Conservation (phyloP, 2,797 vertebrate genomes). For the Anabacerthia variegaticeps region DNA sequence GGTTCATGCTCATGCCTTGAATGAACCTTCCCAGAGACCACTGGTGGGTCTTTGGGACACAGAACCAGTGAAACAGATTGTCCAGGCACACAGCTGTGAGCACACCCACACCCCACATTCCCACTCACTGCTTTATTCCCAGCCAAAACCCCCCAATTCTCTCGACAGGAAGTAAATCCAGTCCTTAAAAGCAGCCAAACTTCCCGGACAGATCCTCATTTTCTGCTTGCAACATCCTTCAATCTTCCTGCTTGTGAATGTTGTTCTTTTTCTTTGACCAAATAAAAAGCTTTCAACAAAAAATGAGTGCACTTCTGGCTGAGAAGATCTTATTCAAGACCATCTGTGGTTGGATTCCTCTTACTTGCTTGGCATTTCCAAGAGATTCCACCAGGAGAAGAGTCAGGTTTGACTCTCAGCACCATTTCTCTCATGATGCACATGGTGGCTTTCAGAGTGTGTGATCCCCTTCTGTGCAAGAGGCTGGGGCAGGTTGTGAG, state of each 20-base stretch:
- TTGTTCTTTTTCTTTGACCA: not conserved
- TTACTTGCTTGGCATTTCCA: not conserved
- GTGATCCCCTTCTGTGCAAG: not conserved
- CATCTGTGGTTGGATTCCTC: not conserved
- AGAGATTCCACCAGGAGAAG: not conserved
- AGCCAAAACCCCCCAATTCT: not conserved
- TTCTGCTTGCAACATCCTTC: not conserved
- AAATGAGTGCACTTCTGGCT: not conserved
- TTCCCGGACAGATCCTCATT: not conserved
- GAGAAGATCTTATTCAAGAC: not conserved
- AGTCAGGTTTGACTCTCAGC: not conserved
- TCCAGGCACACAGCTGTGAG: rapidly evolving
- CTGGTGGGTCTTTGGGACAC: not conserved
- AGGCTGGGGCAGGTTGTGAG: too few species aligned
- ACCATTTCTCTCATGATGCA: not conserved
- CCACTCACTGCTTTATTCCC: not conserved
- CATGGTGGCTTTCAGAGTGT: not conserved
- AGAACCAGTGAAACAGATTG: not conserved
- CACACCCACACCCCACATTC: not conserved
- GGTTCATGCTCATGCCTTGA: not conserved
- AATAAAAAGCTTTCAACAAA: not conserved
- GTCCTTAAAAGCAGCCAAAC: not conserved
- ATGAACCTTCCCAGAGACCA: not conserved
- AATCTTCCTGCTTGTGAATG: not conserved
- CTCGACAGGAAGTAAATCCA: not conserved